phyloP scores from a whole-genome alignment of 2,888 invertebrate genomes.

The Drosophila pseudotakahashii region DNA sequence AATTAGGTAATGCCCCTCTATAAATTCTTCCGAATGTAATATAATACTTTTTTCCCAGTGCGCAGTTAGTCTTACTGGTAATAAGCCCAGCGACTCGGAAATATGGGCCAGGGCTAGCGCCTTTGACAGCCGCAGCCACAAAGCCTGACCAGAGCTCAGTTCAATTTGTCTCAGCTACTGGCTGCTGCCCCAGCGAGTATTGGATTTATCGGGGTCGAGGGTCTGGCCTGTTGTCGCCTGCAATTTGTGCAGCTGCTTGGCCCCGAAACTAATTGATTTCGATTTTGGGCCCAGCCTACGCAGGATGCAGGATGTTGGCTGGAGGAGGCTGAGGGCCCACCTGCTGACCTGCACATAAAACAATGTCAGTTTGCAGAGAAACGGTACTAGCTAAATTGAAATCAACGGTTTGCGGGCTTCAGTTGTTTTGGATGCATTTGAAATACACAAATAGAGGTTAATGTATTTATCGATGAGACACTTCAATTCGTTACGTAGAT shows the following conservation, averaged over 20 bases:
- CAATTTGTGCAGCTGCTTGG: conserved; percentile 43
- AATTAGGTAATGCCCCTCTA: too few species aligned
- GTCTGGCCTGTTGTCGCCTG: conserved; percentile 31
- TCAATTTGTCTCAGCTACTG: conserved; percentile 29
- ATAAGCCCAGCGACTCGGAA: conserved; percentile 52
- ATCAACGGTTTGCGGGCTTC: not conserved
- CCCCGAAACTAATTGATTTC: conserved; percentile 39
- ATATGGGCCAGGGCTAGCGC: conserved; percentile 50
- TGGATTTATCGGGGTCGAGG: conserved; percentile 39
- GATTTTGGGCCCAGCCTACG: conserved; percentile 16
- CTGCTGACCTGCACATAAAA: conserved; percentile 15
- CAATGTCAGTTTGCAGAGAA: conserved; percentile 5
- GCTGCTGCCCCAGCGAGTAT: conserved; percentile 1
- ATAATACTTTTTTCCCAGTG: not conserved
- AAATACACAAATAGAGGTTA: not conserved
- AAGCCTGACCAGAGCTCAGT: conserved; percentile 32
- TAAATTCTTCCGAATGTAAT: too few species aligned
- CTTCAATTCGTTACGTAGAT: too few species aligned
- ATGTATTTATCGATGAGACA: not conserved
- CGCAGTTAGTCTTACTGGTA: conserved; percentile 49
- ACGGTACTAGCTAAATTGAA: conserved; percentile 9
- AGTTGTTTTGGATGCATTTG: not conserved
- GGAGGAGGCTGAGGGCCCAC: not conserved
- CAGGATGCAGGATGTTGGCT: conserved; percentile 7
- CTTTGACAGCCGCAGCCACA: conserved; percentile 29